These are phyloP conservation scores for Latheticus oryzae DNA, from an alignment of 2,888 invertebrate genomes.

Conservation along the genomic window DNA sequence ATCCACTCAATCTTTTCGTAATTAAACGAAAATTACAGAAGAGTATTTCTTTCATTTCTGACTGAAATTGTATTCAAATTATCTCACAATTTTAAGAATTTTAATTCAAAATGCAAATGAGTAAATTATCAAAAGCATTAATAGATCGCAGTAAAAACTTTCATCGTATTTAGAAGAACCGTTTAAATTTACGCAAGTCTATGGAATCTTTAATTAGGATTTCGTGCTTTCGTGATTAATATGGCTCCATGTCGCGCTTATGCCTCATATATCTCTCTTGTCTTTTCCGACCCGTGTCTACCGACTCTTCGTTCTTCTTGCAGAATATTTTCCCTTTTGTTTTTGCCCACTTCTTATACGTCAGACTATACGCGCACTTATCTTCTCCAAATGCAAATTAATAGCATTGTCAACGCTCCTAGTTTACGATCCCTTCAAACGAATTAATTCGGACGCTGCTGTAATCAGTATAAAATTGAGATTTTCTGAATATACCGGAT, in stretches of 20 bases:
- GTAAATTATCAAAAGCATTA: too few species aligned
- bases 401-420: slow-evolving; percentile 42
- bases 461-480: slow-evolving; percentile 16
- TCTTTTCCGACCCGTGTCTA: slow-evolving; percentile 45
- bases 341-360: slow-evolving; percentile 45
- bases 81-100: too few species aligned
- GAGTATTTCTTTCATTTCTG: too few species aligned
- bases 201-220: slow-evolving; percentile 47
- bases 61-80: too few species aligned
- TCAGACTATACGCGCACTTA: slow-evolving; percentile 23
- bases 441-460: slow-evolving; percentile 25
- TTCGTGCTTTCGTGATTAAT: slow-evolving; percentile 51
- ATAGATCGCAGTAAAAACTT: too few species aligned
- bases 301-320: slow-evolving; percentile 39
- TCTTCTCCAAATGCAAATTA: slow-evolving; percentile 43
- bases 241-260: slow-evolving; percentile 49
- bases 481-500: slow-evolving; percentile 10
- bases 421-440: slow-evolving; percentile 15
- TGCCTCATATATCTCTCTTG: slow-evolving; percentile 49
- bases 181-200: slow-evolving; percentile 41
- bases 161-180: too few species aligned
- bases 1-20: too few species aligned
- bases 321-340: slow-evolving; percentile 42
- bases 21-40: too few species aligned
- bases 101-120: too few species aligned